These are phyloP conservation scores for Cephus runcator DNA, from an alignment of 2,888 invertebrate species.

Conservation along the genomic window DNA sequence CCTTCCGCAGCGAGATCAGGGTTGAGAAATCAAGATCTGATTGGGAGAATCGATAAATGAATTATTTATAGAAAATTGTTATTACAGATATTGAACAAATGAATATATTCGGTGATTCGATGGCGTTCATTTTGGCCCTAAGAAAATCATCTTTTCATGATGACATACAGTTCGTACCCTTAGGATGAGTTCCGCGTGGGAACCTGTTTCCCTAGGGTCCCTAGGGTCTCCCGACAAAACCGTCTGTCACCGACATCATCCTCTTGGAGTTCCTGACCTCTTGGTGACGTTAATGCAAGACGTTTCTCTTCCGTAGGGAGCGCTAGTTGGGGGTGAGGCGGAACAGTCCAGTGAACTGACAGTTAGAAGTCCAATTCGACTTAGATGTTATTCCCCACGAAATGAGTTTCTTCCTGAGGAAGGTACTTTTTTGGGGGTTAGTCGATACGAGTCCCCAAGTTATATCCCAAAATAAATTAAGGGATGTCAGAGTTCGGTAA, in stretches of 20 bases:
- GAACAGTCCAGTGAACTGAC: not conserved
- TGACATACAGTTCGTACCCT: not conserved
- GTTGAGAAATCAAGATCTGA: not conserved
- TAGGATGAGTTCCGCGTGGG: not conserved
- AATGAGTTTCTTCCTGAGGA: not conserved
- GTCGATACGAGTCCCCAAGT: not conserved
- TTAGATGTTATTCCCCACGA: not conserved
- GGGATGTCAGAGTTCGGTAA: not conserved
- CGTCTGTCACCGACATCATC: slow-evolving; percentile 48
- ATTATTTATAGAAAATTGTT: not conserved
- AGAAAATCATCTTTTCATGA: not conserved
- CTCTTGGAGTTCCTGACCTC: slow-evolving; percentile 47
- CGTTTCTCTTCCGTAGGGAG: slow-evolving; percentile 12
- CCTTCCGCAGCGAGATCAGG: not conserved
- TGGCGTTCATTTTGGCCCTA: not conserved
- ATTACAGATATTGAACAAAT: not conserved
- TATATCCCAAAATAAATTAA: not conserved
- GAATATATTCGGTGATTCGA: not conserved
- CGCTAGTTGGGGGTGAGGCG: not conserved
- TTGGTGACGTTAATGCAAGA: slow-evolving; percentile 37
- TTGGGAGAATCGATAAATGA: not conserved
- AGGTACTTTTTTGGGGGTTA: not conserved
- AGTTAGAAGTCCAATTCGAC: not conserved
- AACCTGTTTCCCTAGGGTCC: slow-evolving; percentile 20
- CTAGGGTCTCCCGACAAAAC: slow-evolving; percentile 38